Evolutionary conservation across 2,113 vertebrate genomes (phyloP).

Genomic region (Rhagologus leucostigma): DNA sequence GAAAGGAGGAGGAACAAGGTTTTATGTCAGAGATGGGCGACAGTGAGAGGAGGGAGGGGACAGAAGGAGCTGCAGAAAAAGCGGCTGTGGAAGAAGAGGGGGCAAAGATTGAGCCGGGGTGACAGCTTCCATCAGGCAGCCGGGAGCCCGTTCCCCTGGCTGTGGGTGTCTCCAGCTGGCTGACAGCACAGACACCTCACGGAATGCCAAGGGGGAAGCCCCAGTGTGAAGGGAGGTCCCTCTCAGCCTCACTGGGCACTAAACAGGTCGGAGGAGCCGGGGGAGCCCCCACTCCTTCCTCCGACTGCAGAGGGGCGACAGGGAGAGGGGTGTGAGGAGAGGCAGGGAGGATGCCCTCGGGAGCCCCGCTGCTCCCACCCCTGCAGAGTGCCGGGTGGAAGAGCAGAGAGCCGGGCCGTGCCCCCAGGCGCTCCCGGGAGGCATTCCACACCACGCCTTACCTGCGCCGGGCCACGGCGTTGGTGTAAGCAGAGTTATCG

Average conservation of each 20-base stretch:
- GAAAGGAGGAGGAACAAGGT: not conserved
- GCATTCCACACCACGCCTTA: not conserved
- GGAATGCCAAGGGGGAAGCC: not conserved
- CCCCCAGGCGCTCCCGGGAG: not conserved
- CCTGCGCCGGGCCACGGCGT: slow-evolving; percentile 85
- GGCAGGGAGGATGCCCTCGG: rapidly evolving
- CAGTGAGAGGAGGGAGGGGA: not conserved
- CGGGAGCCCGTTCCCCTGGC: rapidly evolving
- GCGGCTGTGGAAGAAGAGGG: not conserved
- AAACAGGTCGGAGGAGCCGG: rapidly evolving
- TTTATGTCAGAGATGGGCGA: not conserved
- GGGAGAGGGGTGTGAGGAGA: rapidly evolving
- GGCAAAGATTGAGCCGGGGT: not conserved
- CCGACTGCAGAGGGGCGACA: too few relatives aligned
- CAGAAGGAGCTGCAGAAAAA: not conserved
- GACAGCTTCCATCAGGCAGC: rapidly evolving
- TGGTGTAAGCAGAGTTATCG: slow-evolving; percentile 91
- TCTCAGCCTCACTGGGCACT: rapidly evolving
- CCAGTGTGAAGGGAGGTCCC: not conserved
- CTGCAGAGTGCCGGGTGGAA: not conserved
- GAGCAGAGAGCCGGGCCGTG: not conserved
- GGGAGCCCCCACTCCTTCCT: not conserved
- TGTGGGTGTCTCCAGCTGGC: not conserved
- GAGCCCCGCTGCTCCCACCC: not conserved
- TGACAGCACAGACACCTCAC: rapidly evolving